Evolutionary conservation across 2,888 invertebrate species (phyloP).

Genomic region (Leucania comma): DNA sequence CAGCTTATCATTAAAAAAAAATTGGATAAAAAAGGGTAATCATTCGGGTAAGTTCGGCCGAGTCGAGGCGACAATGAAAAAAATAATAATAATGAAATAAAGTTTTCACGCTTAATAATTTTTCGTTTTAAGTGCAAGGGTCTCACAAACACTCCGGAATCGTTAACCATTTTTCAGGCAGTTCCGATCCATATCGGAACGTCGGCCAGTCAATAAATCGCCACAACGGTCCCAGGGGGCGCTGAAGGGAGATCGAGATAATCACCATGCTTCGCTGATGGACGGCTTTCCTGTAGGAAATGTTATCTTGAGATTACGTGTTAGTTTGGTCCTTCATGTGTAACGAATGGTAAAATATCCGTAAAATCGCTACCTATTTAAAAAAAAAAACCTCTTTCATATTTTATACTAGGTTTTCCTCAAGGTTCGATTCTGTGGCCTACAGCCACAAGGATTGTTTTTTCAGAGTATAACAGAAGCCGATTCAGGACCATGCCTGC

Average conservation of each 20-base stretch:
- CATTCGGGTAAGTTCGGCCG: too few relatives aligned
- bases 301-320: conserved; percentile 6
- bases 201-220: conserved; percentile 51
- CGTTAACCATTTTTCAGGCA: conserved; percentile 46
- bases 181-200: conserved; percentile 46
- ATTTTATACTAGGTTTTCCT: not conserved
- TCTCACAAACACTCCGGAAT: conserved; percentile 14
- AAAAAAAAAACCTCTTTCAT: too few relatives aligned
- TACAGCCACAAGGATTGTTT: too few relatives aligned
- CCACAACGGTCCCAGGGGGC: conserved; percentile 36
- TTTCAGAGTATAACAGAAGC: too few relatives aligned
- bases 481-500: too few relatives aligned
- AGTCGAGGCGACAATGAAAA: too few relatives aligned
- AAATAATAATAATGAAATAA: not conserved
- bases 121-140: conserved; percentile 13
- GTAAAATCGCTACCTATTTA: not conserved
- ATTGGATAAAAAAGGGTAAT: too few relatives aligned
- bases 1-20: too few relatives aligned
- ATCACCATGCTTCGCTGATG: conserved; percentile 30
- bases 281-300: conserved; percentile 24
- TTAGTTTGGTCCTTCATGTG: conserved; percentile 6
- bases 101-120: not conserved
- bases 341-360: not conserved
- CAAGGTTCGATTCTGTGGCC: too few relatives aligned
- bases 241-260: conserved; percentile 44